Evolutionary conservation across 2,113 vertebrate genomes (phyloP).

Genomic region (Clarias gariepinus): DNA sequence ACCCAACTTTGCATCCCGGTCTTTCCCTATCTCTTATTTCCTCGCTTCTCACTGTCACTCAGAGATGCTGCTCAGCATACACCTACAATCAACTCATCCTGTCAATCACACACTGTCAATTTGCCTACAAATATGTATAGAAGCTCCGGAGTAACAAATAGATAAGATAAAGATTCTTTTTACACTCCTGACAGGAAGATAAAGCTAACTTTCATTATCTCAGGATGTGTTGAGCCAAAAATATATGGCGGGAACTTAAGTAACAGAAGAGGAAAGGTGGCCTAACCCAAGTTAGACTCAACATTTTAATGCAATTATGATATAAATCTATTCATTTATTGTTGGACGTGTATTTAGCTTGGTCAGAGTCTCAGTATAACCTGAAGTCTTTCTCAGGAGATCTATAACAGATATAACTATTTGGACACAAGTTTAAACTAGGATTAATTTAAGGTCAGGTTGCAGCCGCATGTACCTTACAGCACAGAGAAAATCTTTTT

Average conservation of each 20-base stretch:
- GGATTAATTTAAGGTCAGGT: not conserved
- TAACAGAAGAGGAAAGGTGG: not conserved
- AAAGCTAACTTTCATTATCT: conserved; percentile 18
- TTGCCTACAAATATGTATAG: conserved; percentile 18
- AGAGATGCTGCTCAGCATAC: not conserved
- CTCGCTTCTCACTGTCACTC: not conserved
- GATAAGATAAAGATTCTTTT: conserved; percentile 46
- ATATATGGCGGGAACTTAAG: not conserved
- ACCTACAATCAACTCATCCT: conserved; percentile 6
- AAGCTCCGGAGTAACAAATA: not conserved
- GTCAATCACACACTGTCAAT: conserved; percentile 33
- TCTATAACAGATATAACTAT: not conserved
- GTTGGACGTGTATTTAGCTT: not conserved
- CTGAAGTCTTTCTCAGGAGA: not conserved
- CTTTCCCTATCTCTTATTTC: not conserved
- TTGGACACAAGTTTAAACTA: not conserved
- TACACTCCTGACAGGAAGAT: conserved; percentile 8
- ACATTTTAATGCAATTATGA: not conserved
- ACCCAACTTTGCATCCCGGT: conserved; percentile 15
- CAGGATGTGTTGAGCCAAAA: conserved; percentile 4
- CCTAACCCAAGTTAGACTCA: not conserved
- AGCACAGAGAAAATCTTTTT: no score
- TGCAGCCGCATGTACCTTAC: no score
- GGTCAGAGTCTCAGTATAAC: not conserved
- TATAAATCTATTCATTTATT: not conserved